Evolutionary conservation across 2,113 vertebrate species (phyloP), one percentile per base, ranked within the genome.

Genomic region (Toxotes chatareus): DNA sequence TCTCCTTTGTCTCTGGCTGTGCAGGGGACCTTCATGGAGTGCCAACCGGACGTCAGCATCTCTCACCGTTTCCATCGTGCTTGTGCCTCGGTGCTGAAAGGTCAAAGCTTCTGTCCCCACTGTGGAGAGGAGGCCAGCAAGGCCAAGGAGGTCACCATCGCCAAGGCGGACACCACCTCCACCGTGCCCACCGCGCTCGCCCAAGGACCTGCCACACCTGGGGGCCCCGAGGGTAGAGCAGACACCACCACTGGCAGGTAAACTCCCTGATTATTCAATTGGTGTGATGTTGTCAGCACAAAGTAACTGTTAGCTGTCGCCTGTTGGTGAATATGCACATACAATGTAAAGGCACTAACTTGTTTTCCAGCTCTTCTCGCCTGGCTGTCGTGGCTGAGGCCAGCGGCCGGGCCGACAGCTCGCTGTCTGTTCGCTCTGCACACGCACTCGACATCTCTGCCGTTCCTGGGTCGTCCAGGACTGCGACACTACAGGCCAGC

Each of bases 1-100:
- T 27, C 27, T 27, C 27, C 27, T 36, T 9, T 73, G 17, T 55
- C 49, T 13, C 12, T 65, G 3, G 0, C 32, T 16, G 17, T n/a
- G 2, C 47, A 99, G 98, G 98, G 98, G 23, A 97, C 96, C 60
- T 99, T 99, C 92, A 97, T 99, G 97, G 98, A 99, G 89, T 99
- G 98, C 93, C 98, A 99, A 88, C 98, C 98, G 0, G 98, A 99
- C 84, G 92, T 96, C 91, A 97, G 93, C 93, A 96, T 99, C 93
- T 98, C 98, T 4, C 98, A 99, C 86, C 97, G 98, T 10, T 99
- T 99, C 92, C 98, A 99, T 90, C 95, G 93, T 46, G 94, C 85
- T 49, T 99, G 98, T 82, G 96, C 97, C 87, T 99, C 98, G 5
- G 94, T 97, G 72, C 94, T 98, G 78, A 98, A 97, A 51, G 96